Percentiles rank a stretch among this genome's conserved stretches.
Evolutionary conservation across 2,797 vertebrate genomes (phyloP).

Genomic region (Eutrigla gurnardus): DNA sequence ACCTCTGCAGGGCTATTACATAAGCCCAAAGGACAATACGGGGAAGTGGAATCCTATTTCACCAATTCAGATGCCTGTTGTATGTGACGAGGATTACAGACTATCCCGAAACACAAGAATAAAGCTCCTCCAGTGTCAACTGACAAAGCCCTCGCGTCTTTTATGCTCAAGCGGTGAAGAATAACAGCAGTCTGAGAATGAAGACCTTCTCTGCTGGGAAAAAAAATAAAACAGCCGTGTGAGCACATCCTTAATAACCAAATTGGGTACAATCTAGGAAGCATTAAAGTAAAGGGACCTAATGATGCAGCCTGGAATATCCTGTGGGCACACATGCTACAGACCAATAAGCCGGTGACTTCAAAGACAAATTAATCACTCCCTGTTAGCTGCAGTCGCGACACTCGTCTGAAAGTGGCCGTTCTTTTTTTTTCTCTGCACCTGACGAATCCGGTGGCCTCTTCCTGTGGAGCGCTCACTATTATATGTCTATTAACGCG

Average conservation of each 20-base stretch:
- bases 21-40: conserved; percentile 59
- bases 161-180: conserved; percentile 43
- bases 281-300: conserved; percentile 41
- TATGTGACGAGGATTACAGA: conserved; percentile 56
- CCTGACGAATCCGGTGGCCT: conserved; percentile 71
- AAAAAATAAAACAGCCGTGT: conserved; percentile 9
- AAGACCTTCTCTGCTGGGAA: conserved; percentile 40
- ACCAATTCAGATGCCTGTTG: conserved; percentile 51
- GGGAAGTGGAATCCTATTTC: conserved; percentile 65
- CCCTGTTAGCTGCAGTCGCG: conserved; percentile 39
- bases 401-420: conserved; percentile 56
- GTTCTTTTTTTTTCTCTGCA: conserved; percentile 56
- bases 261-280: conserved; percentile 54
- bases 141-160: conserved; percentile 51
- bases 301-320: conserved; percentile 55
- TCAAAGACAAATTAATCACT: conserved; percentile 64
- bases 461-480: conserved; percentile 30
- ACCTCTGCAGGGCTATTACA: conserved; percentile 55
- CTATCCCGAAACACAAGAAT: conserved; percentile 50
- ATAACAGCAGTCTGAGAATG: conserved; percentile 37
- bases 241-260: conserved; percentile 49
- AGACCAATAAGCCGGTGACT: conserved; percentile 48
- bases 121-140: conserved; percentile 40
- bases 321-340: conserved; percentile 30
- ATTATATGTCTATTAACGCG: conserved; percentile 52